Base-by-base conservation (phyloP, 2,113 vertebrate genomes). In the Menidia beryllina region DNA sequence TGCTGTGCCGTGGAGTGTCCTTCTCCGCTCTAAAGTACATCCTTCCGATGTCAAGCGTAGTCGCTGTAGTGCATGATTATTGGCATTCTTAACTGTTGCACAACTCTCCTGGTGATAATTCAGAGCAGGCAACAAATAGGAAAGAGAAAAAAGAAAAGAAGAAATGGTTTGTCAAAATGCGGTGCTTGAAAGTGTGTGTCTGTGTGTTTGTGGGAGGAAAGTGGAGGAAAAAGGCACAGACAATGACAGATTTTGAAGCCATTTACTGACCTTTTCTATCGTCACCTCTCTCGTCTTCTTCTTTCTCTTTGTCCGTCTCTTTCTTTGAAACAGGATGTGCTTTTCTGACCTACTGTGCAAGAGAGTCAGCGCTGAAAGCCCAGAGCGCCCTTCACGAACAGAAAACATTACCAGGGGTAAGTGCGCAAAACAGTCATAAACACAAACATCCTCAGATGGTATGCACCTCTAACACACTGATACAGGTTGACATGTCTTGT, bases 311-410 rank as follows among this genome's bases (percentile, higher is more conserved):
- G 43, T 73, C 64, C 63, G 26, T 58, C 51, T 59, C 48, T 76
- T 50, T 65, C 59, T 77, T 7, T 88, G 74, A 84, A 63, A 81
- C 88, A 97, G 96, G 96, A 94, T 96, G 96, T 91, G 96, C 96
- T 58, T 97, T 97, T 91, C 94, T 97, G 91, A 97, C 96, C 43
- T 97, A 97, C 89, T 97, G 96, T 74, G 95, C 96, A 55, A 94
- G 96, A 61, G 96, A 97, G 77, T 97, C 96, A 15, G 96, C 96
- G 49, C 93, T 97, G 86, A 97, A 97, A 92, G 96, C 96, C 85
- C 96, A 97, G 93, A 97, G 95, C 47, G 96, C 96, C 69, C 94
- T 97, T 75, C 96, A 97, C 57, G 96, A 97, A 91, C 96, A 97
- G 94, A 97, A 97, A 92, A 97, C 95, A 7, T 93, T 96, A 81